phyloP scores from a whole-genome alignment of 2,113 vertebrate species.

The Tachysurus vachellii region DNA sequence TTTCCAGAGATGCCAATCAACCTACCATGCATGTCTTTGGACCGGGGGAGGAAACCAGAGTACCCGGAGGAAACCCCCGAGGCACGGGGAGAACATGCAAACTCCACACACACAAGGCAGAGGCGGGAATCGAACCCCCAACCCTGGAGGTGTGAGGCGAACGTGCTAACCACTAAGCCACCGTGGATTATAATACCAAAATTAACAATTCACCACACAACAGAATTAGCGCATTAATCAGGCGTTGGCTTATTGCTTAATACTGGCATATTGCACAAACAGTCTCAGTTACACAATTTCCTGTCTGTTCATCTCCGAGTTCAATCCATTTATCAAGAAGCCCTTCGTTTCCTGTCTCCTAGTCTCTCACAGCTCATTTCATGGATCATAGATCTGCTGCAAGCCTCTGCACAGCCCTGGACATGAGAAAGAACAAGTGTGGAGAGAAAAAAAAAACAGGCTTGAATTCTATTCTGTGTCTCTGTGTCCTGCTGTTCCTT shows the following conservation, averaged over 20 bases:
- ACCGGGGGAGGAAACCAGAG: too few species aligned
- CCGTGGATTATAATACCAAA: not conserved
- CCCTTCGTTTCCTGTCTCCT: slow-evolving; percentile 53
- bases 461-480: not conserved
- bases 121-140: too few species aligned
- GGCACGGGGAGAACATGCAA: too few species aligned
- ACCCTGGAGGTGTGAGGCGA: too few species aligned
- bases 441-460: not conserved
- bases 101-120: too few species aligned
- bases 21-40: too few species aligned
- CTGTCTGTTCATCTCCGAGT: slow-evolving; percentile 54
- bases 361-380: slow-evolving; percentile 66
- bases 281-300: slow-evolving; percentile 31
- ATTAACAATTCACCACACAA: not conserved
- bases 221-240: slow-evolving; percentile 3
- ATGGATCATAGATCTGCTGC: slow-evolving; percentile 66
- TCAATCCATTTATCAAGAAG: slow-evolving; percentile 64
- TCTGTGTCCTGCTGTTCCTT: not conserved
- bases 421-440: not conserved
- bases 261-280: not conserved
- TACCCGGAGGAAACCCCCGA: too few species aligned
- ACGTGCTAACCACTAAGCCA: too few species aligned
- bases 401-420: slow-evolving; percentile 47
- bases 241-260: not conserved
- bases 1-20: too few species aligned